A percentile compares a stretch with the other conserved stretches of the same genome.
phyloP scores from a whole-genome alignment of 2,113 vertebrate genomes.

The Sclerurus mexicanus region DNA sequence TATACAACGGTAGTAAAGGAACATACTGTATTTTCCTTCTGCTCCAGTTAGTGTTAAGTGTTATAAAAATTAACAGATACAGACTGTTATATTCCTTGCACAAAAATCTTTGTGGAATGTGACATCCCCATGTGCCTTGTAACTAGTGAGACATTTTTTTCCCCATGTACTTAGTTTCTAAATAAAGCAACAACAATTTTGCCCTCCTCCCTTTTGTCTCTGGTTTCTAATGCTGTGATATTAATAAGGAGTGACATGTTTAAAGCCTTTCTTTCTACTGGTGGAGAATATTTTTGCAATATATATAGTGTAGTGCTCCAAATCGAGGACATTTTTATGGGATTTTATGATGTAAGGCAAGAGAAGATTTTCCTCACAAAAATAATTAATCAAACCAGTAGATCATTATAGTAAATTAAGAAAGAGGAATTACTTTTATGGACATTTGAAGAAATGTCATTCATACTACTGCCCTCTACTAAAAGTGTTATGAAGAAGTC shows the following conservation, averaged over 20 bases:
- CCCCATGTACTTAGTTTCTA: slow-evolving; percentile 56
- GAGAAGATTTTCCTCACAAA: background rate
- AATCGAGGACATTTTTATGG: background rate
- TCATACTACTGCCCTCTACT: background rate
- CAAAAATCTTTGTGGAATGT: slow-evolving; percentile 18
- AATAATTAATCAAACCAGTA: background rate
- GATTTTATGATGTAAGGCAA: background rate
- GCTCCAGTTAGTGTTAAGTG: slow-evolving; percentile 56
- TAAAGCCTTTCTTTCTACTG: slow-evolving; percentile 68
- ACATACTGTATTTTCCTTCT: slow-evolving; percentile 49
- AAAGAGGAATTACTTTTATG: background rate
- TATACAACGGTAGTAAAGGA: background rate
- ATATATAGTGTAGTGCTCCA: background rate
- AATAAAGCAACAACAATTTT: slow-evolving; percentile 72
- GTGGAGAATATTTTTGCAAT: slow-evolving; percentile 50
- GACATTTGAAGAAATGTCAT: background rate
- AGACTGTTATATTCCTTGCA: background rate
- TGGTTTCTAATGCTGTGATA: slow-evolving; percentile 63
- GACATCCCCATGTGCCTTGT: slow-evolving; percentile 23
- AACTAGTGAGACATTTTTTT: slow-evolving; percentile 42
- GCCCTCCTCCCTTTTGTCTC: slow-evolving; percentile 53
- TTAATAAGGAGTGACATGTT: slow-evolving; percentile 74
- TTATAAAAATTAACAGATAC: slow-evolving; percentile 44
- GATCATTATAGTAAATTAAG: background rate
- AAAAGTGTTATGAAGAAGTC: background rate